Evolutionary conservation across 1,140 invertebrate genomes (phyloP).

Genomic region (Papilio machaon): DNA sequence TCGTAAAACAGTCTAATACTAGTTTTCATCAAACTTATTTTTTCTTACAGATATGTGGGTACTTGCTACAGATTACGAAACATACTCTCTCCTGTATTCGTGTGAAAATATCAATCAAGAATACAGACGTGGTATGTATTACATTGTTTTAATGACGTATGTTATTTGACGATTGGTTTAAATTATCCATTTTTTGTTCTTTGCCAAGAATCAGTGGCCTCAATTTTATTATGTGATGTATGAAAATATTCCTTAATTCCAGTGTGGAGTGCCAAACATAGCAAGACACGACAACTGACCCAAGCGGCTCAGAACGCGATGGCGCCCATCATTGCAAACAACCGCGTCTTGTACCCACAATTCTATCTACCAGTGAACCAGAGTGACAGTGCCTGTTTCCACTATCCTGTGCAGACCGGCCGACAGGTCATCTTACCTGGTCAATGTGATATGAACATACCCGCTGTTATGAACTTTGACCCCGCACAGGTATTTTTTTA

Average conservation of each 20-base stretch:
- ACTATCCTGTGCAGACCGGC: conserved; percentile 59
- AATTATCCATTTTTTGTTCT: not conserved
- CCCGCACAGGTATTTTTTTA: conserved; percentile 49
- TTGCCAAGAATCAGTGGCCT: not conserved
- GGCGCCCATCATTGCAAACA: conserved; percentile 47
- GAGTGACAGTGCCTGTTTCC: conserved; percentile 63
- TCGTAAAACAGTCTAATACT: not conserved
- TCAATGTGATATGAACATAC: conserved; percentile 63
- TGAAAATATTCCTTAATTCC: conserved; percentile 37
- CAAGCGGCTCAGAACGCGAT: conserved; percentile 52
- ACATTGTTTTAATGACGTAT: not conserved
- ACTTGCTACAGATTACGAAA: conserved; percentile 68
- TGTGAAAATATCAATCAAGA: conserved; percentile 63
- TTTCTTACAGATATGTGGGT: conserved; percentile 66
- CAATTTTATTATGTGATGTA: not conserved
- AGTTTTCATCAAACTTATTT: not conserved
- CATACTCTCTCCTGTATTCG: conserved; percentile 67
- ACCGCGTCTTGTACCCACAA: conserved; percentile 53
- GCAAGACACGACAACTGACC: conserved; percentile 52
- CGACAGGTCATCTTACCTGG: conserved; percentile 62
- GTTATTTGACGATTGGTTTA: not conserved
- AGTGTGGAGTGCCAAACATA: conserved; percentile 76
- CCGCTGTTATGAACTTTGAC: conserved; percentile 55
- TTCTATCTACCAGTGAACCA: conserved; percentile 61
- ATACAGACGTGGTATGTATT: conserved; percentile 58